Base-by-base conservation (phyloP, 2,888 invertebrate genomes). In the Hoplodrina ambigua region DNA sequence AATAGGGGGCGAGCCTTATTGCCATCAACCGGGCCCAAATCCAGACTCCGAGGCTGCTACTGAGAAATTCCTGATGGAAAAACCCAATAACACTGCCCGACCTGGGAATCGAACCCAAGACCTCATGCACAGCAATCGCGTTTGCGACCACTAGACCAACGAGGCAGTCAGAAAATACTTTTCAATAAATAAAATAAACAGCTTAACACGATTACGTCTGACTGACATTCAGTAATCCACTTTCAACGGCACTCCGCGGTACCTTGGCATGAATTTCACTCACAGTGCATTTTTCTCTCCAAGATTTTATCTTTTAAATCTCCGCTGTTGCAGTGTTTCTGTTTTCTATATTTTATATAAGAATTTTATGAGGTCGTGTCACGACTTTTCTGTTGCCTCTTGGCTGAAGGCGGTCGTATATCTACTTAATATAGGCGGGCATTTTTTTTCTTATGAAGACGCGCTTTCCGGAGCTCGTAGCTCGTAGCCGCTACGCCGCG, bases 291-390 rank as follows among this genome's bases (percentile, higher is more conserved):
- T 65, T 80, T 75, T 49, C 68, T 30, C 46, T 62, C 55, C 54
- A 80, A 83, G 41, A 61, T 83, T 80, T 75, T 69, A 80, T 72
- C 64, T 71, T 59, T 25, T 30, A 62, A 67, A 77, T 54, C 59
- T 75, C 7, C 10, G 25, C 61, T 30, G 65, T 44, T 50, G 57
- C 53, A 59, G 41, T 53, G 33, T 63, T 69, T 53, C 59, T 46
- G 52, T 76, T 54, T 61, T 57, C n/a, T 58, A 73, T 56, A 62
- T 78, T 56, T 56, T 49, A 71, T 57, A 61, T 53, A 17, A 74
- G 11, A 60, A 50, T 30, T 60, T 56, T 60, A 59, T 25, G 58
- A 63, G 54, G 58, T 59, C 50, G 13, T 10, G 41, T 50, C 46
- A 57, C 20, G 10, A 53, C 8, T 54, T 61, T 74, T 46, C 19